A percentile compares a stretch with the other conserved stretches of the same genome.
Conservation (phyloP, 2,113 vertebrate genomes). For the Trinectes maculatus region DNA sequence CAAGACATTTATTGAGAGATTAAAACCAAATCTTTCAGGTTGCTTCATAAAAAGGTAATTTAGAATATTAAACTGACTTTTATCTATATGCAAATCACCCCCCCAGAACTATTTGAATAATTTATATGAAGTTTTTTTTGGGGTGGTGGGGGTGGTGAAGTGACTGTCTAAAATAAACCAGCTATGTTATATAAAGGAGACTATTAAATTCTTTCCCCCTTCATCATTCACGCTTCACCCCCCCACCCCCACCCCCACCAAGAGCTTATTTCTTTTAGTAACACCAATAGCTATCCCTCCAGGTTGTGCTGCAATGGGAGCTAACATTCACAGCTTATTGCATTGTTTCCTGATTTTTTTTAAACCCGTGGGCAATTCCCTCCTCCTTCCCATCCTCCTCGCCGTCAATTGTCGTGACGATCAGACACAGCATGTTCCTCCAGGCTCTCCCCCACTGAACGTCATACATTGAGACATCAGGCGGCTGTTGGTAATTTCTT, state of each 20-base stretch:
- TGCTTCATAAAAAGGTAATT: slow-evolving; percentile 79
- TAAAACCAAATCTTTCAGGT: slow-evolving; percentile 75
- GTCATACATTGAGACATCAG: slow-evolving; percentile 49
- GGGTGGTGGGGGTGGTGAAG: slow-evolving; percentile 16
- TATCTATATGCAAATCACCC: slow-evolving; percentile 80
- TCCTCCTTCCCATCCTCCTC: slow-evolving; percentile 26
- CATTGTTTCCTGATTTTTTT: slow-evolving; percentile 36
- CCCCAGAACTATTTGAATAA: slow-evolving; percentile 68
- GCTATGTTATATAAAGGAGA: slow-evolving; percentile 63
- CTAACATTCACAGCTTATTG: slow-evolving; percentile 55
- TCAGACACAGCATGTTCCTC: slow-evolving; percentile 41
- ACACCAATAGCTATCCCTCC: slow-evolving; percentile 43
- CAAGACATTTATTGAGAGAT: slow-evolving; percentile 75
- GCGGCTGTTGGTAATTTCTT: slow-evolving; percentile 62
- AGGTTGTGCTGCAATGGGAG: slow-evolving; percentile 31
- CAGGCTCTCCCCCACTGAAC: slow-evolving; percentile 41
- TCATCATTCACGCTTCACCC: slow-evolving; percentile 32
- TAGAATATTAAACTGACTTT: slow-evolving; percentile 80
- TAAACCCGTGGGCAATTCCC: slow-evolving; percentile 4
- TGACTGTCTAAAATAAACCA: slow-evolving; percentile 54
- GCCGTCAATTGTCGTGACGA: slow-evolving; percentile 28
- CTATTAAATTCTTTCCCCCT: slow-evolving; percentile 44
- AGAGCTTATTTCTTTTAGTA: slow-evolving; percentile 72
- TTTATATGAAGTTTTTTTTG: slow-evolving; percentile 64
- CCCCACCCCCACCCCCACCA: slow-evolving; percentile 5